Percentiles rank a stretch among this genome's conserved stretches.
phyloP scores from a whole-genome alignment of 2,113 vertebrate genomes.

The Numenius arquata region DNA sequence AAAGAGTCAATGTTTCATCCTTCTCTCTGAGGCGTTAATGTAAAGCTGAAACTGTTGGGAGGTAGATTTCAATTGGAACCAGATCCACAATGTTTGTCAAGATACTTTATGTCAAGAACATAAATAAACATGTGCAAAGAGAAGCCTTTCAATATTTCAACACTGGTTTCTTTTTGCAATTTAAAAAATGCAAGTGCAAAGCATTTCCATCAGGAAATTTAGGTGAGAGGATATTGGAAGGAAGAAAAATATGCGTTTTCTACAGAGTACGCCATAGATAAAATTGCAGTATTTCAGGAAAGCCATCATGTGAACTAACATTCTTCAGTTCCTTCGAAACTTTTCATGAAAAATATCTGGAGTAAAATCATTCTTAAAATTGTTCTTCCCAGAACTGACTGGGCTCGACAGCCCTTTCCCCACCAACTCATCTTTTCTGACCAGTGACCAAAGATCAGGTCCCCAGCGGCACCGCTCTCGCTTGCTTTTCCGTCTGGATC shows the following conservation, averaged over 20 bases:
- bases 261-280: neutral
- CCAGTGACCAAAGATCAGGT: neutral
- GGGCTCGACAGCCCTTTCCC: neutral
- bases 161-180: neutral
- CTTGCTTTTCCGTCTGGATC: neutral
- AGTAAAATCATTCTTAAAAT: neutral
- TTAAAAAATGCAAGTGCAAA: neutral
- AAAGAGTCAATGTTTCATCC: neutral
- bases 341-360: too few relatives aligned
- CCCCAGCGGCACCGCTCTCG: accelerated
- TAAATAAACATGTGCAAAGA: neutral
- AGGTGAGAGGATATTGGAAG: neutral
- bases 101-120: neutral
- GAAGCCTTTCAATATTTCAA: neutral
- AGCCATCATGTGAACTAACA: neutral
- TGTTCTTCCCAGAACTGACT: accelerated
- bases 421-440: accelerated
- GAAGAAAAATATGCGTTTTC: neutral
- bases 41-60: neutral
- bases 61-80: neutral
- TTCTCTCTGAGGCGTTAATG: neutral
- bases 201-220: neutral
- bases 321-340: neutral
- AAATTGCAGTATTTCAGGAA: neutral
- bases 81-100: neutral